Conservation (phyloP, 2,113 vertebrate species). For the Coptodon rendalli region DNA sequence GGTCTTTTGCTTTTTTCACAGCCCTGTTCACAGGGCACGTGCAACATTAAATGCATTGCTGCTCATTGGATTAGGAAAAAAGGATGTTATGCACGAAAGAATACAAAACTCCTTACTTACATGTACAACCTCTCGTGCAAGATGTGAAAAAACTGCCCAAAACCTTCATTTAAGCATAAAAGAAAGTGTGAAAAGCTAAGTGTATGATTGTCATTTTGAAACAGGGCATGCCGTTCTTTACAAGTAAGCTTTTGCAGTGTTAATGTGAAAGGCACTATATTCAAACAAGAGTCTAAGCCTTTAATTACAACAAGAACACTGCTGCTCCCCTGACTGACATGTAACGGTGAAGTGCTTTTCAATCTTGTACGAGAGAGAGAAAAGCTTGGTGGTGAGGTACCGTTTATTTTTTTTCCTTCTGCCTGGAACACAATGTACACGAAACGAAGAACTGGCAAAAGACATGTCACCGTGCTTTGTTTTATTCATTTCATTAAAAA, state of each 20-base stretch:
- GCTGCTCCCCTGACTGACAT: not conserved
- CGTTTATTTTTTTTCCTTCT: accelerated
- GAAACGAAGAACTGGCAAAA: not conserved
- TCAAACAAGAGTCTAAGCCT: not conserved
- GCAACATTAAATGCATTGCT: not conserved
- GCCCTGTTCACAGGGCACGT: not conserved
- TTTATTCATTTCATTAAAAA: not conserved
- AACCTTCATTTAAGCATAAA: not conserved
- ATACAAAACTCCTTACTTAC: not conserved
- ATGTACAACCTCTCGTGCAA: not conserved
- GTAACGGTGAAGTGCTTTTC: not conserved
- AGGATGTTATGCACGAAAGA: not conserved
- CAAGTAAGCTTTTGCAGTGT: not conserved
- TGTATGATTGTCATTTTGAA: not conserved
- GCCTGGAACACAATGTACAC: not conserved
- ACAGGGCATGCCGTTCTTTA: not conserved
- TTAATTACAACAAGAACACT: not conserved
- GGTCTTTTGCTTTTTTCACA: not conserved
- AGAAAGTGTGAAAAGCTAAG: not conserved
- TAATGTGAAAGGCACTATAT: not conserved
- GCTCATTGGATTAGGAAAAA: not conserved
- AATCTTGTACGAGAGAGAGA: not conserved
- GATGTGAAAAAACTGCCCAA: not conserved
- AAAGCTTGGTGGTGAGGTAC: not conserved
- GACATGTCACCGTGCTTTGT: not conserved